A percentile compares a stretch with the other conserved stretches of the same genome.
Evolutionary conservation across 2,888 invertebrate genomes (phyloP).

Genomic region (Bembecia ichneumoniformis): DNA sequence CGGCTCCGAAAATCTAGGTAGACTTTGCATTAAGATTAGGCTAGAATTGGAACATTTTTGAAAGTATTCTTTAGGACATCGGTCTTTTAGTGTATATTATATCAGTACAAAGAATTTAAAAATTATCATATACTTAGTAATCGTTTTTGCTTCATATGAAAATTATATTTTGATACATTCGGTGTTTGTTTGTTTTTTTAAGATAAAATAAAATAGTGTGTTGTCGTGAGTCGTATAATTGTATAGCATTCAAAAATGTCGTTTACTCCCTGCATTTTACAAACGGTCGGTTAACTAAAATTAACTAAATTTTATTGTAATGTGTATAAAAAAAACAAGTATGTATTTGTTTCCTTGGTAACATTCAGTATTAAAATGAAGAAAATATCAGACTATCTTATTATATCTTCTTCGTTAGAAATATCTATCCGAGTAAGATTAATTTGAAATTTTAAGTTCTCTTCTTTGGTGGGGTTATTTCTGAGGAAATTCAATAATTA

Average conservation of each 20-base stretch:
- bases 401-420: too few relatives aligned
- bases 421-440: too few relatives aligned
- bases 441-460: too few relatives aligned
- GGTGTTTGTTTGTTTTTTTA: constrained; percentile 36
- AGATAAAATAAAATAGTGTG: constrained; percentile 14
- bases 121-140: constrained; percentile 19
- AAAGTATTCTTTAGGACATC: constrained; percentile 19
- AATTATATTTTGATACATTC: constrained; percentile 59
- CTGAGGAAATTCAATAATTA: too few relatives aligned
- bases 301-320: too few relatives aligned
- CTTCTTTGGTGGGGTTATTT: too few relatives aligned
- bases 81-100: constrained; percentile 34
- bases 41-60: constrained; percentile 39
- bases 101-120: constrained; percentile 65
- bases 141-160: constrained; percentile 40
- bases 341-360: too few relatives aligned
- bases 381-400: too few relatives aligned
- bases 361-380: too few relatives aligned
- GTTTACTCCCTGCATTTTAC: background rate
- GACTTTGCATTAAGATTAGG: constrained; percentile 44
- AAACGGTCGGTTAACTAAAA: background rate
- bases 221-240: constrained; percentile 16
- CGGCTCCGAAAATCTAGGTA: constrained; percentile 36
- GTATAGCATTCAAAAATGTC: constrained; percentile 3
- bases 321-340: too few relatives aligned